These are phyloP conservation scores for Euplagia quadripunctaria DNA, from an alignment of 2,888 invertebrate genomes.

Conservation along the genomic window DNA sequence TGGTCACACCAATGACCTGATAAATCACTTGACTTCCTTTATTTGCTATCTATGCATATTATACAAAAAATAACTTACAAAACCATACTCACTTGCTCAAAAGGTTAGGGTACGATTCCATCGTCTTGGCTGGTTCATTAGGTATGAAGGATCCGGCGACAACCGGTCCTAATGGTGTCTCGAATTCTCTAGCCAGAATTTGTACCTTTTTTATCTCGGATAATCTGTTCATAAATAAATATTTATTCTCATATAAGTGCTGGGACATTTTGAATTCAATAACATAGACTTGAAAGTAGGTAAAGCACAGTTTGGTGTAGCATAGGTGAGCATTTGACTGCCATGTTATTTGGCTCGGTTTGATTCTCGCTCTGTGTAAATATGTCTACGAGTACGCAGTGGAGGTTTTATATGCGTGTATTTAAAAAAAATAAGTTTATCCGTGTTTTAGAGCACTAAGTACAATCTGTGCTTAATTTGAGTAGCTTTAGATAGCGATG, in stretches of 20 bases:
- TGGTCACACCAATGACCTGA: too few species aligned
- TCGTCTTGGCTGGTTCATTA: conserved; percentile 92
- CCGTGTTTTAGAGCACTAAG: too few species aligned
- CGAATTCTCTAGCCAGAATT: conserved; percentile 90
- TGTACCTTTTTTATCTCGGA: conserved; percentile 91
- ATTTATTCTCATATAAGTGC: background rate
- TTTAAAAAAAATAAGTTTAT: too few species aligned
- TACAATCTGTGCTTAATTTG: too few species aligned
- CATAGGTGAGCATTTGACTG: background rate
- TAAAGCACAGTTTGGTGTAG: background rate
- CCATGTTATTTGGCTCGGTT: background rate
- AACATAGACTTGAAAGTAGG: background rate
- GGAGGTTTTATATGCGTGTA: too few species aligned
- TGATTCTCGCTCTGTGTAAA: background rate
- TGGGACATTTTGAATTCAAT: background rate
- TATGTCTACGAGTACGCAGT: too few species aligned
- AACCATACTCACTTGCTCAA: conserved; percentile 89
- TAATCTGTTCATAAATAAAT: conserved; percentile 80
- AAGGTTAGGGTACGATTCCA: conserved; percentile 91
- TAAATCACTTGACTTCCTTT: too few species aligned
- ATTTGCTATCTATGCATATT: background rate
- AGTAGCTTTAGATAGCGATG: too few species aligned
- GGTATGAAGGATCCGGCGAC: conserved; percentile 95
- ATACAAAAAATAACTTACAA: background rate
- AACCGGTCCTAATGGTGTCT: conserved; percentile 95